Evolutionary conservation across 2,797 vertebrate genomes (phyloP), one percentile per base, ranked within the genome.

Genomic region (Falco berigora): DNA sequence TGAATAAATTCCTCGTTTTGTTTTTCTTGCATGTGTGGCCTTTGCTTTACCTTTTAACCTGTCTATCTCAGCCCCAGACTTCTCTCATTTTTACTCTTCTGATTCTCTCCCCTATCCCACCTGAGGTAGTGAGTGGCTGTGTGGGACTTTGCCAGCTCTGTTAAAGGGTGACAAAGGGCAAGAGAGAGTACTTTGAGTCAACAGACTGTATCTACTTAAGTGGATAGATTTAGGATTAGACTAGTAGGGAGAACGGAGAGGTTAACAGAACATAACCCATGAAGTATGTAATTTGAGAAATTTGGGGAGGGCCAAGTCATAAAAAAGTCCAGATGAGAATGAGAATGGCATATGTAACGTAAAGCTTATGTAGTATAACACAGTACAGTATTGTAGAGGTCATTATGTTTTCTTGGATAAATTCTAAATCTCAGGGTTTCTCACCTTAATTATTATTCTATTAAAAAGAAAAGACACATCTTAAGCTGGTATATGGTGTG

Each of bases 371-470:
- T 53, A 76, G 23, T 34, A 44, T 44, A 42, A 89, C 52, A 34
- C 21, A 53, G 8, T 46, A 34, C n/a, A 44, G 49, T 59, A 56
- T 36, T 88, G 71, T 22, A 78, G 64, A 71, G 22, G 44, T 36
- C 12, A 20, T 74, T 50, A 64, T 72, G 6, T 16, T 77, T 79
- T 91, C 76, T 56, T 61, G 58, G 32, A 72, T 71, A 93, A 93
- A 68, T 71, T 75, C 49, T 77, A 84, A 95, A 86, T 75, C 55
- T 64, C 64, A 66, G 34, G 30, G 15, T 80, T 92, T 91, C 38
- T 94, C 49, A 76, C 55, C 63, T 93, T 95, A 94, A 86, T 96
- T 97, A 52, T 47, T 78, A 40, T 76, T 95, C 68, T 90, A 46
- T 86, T 95, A 92, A 82, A 73, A 88, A 91, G 62, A 40, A 92